These are phyloP conservation scores for Gnatocerus cornutus DNA, from an alignment of 2,888 invertebrate species.

Conservation along the genomic window DNA sequence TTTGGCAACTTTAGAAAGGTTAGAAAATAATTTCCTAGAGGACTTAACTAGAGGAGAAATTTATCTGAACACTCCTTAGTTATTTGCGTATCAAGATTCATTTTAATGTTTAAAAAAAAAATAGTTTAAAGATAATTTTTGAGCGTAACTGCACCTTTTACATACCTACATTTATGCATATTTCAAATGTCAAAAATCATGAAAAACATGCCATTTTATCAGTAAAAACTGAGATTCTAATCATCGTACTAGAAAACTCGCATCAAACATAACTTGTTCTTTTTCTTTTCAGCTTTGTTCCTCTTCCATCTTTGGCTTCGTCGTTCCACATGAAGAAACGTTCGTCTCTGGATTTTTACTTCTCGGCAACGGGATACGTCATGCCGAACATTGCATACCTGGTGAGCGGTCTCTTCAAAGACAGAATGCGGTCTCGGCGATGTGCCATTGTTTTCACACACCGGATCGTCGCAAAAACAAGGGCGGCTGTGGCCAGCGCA, in stretches of 20 bases:
- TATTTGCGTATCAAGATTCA: too few species aligned
- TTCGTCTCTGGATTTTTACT: constrained; percentile 42
- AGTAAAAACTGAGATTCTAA: not conserved
- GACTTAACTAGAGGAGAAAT: too few species aligned
- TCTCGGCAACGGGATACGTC: constrained; percentile 45
- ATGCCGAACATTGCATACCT: constrained; percentile 61
- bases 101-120: too few species aligned
- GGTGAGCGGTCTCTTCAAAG: constrained; percentile 67
- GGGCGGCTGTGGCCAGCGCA: constrained; percentile 67
- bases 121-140: too few species aligned
- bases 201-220: too few species aligned
- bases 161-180: too few species aligned
- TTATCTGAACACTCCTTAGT: too few species aligned
- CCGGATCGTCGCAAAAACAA: constrained; percentile 69
- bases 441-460: constrained; percentile 72
- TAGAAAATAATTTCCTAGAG: too few species aligned
- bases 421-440: constrained; percentile 69
- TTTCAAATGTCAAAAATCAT: too few species aligned
- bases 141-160: too few species aligned
- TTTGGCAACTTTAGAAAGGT: too few species aligned
- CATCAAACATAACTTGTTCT: not conserved
- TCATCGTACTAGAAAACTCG: not conserved
- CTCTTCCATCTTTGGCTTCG: constrained; percentile 12
- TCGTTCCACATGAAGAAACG: constrained; percentile 33
- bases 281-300: constrained; percentile 1